These are phyloP conservation scores for Lottia gigantea DNA, from an alignment of 2,888 invertebrate genomes.

Conservation along the genomic window DNA sequence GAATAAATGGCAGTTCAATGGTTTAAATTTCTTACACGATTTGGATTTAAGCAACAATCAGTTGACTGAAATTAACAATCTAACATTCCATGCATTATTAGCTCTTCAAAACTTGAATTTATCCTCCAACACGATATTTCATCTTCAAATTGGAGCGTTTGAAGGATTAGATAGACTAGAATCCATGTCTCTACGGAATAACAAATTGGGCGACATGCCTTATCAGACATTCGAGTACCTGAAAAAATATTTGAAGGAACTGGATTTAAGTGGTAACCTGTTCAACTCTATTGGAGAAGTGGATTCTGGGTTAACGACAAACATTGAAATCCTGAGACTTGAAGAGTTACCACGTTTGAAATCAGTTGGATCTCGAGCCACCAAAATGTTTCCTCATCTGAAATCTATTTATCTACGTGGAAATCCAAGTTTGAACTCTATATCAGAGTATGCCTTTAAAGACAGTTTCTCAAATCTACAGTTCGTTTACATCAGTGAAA, in stretches of 20 bases:
- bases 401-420: conserved; percentile 2
- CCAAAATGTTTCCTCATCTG: conserved; percentile 9
- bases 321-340: conserved; percentile 15
- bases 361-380: neutral
- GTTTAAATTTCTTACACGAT: conserved; percentile 11
- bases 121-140: conserved; percentile 15
- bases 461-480: conserved; percentile 13
- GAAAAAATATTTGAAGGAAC: conserved; percentile 6
- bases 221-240: conserved; percentile 14
- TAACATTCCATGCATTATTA: conserved; percentile 13
- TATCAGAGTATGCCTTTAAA: conserved; percentile 21
- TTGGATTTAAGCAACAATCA: conserved; percentile 17
- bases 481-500: conserved; percentile 22
- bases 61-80: conserved; percentile 7
- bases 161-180: conserved; percentile 20
- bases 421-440: conserved; percentile 11
- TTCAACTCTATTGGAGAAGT: conserved; percentile 3
- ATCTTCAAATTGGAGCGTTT: conserved; percentile 14
- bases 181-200: conserved; percentile 21
- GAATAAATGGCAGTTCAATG: conserved; percentile 8
- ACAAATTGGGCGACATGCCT: conserved; percentile 19
- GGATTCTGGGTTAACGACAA: conserved; percentile 10
- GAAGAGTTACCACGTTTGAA: neutral
- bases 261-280: conserved; percentile 26
- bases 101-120: conserved; percentile 17